A percentile compares a stretch with the other conserved stretches of the same genome.
Conservation (phyloP, 2,797 vertebrate species). For the Florisuga fusca region DNA sequence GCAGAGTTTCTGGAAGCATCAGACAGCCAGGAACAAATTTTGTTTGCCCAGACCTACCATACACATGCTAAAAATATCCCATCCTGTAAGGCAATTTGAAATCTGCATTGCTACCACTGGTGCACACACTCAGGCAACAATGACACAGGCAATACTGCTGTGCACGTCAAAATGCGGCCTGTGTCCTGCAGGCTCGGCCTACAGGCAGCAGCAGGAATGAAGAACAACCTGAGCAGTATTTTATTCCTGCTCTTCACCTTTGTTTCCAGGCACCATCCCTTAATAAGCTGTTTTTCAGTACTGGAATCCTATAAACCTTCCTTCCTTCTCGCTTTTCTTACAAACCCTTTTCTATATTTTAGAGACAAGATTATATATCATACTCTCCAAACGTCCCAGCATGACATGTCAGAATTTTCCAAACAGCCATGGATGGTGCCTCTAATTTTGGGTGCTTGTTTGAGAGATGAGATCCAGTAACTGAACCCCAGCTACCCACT, state of each 20-base stretch:
- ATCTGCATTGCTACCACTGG: neutral
- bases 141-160: neutral
- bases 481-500: neutral
- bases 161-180: neutral
- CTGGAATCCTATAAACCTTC: neutral
- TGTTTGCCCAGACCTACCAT: neutral
- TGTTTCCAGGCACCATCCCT: neutral
- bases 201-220: neutral
- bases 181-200: neutral
- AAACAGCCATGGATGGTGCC: neutral
- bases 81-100: neutral
- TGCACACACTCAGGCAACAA: neutral
- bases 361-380: neutral
- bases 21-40: neutral
- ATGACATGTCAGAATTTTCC: neutral
- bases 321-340: neutral
- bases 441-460: neutral
- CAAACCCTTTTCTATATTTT: neutral
- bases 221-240: neutral
- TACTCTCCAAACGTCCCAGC: neutral
- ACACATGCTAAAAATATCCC: neutral
- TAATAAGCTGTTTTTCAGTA: neutral
- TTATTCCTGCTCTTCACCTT: neutral
- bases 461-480: neutral
- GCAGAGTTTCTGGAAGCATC: neutral